Percentiles rank a stretch among this genome's conserved stretches.
Conservation (phyloP, 2,888 invertebrate genomes). For the Drosophila macrospina region DNA sequence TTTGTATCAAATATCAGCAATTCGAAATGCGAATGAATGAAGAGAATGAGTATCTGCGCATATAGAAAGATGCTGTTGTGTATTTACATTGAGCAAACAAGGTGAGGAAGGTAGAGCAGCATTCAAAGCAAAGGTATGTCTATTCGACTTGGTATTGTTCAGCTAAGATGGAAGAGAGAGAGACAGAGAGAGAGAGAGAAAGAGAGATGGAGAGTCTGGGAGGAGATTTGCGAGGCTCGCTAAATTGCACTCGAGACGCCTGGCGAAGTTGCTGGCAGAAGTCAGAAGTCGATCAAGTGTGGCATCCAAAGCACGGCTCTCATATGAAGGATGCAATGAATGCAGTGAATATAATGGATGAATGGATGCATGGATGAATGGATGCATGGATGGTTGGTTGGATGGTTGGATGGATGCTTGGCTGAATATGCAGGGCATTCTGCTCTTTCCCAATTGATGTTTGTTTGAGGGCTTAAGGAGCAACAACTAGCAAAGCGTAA, state of each 20-base stretch:
- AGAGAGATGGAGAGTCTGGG: background rate
- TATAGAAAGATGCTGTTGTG: background rate
- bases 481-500: conserved; percentile 13
- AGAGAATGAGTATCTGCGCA: background rate
- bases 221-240: conserved; percentile 54
- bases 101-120: background rate
- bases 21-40: background rate
- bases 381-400: background rate
- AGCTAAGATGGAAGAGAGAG: background rate
- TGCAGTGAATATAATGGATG: conserved; percentile 1
- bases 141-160: conserved; percentile 14
- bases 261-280: conserved; percentile 32
- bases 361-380: background rate
- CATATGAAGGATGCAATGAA: background rate
- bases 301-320: conserved; percentile 24
- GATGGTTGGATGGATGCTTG: background rate
- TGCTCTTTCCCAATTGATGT: conserved; percentile 31
- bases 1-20: conserved; percentile 66
- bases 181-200: background rate
- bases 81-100: conserved; percentile 19
- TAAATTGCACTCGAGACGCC: conserved; percentile 67
- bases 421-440: background rate
- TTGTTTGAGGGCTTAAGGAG: conserved; percentile 48
- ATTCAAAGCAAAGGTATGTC: conserved; percentile 12
- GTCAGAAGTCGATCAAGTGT: conserved; percentile 74